Conservation (phyloP, 2,113 vertebrate species). For the Eretmochelys imbricata region DNA sequence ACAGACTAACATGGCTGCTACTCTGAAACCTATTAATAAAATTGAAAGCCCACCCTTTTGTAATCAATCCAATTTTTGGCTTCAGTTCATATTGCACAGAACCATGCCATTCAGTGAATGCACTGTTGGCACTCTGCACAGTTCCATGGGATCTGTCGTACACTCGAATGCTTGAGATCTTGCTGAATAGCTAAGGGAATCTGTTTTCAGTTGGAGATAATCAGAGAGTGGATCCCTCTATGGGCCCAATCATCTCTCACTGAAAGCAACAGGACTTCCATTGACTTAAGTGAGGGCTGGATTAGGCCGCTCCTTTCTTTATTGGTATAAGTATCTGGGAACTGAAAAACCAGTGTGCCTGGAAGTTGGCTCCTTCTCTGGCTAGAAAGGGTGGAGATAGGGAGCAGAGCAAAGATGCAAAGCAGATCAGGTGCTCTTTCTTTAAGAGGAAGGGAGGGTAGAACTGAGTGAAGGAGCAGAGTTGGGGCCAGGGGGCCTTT, state of each 20-base stretch:
- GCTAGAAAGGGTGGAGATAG: accelerated
- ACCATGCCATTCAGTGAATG: too few species aligned
- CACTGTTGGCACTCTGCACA: too few species aligned
- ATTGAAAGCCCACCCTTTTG: background rate
- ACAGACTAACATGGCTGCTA: too few species aligned
- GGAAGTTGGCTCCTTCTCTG: background rate
- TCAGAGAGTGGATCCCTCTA: too few species aligned
- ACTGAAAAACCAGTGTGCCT: background rate
- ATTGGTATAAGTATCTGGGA: background rate
- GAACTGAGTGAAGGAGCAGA: background rate
- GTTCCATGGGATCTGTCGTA: too few species aligned
- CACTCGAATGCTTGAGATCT: too few species aligned
- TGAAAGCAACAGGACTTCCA: background rate
- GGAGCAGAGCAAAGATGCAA: background rate
- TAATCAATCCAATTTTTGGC: background rate
- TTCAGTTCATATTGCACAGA: too few species aligned
- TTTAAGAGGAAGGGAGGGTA: background rate
- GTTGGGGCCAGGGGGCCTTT: background rate
- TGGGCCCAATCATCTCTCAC: too few species aligned
- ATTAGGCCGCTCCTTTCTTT: background rate
- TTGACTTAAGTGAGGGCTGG: background rate
- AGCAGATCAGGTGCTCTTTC: background rate
- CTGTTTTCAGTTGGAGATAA: too few species aligned
- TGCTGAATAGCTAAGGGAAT: too few species aligned
- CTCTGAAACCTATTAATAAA: background rate